A percentile compares a stretch with the other conserved stretches of the same genome.
Conservation (phyloP, 2,113 vertebrate species). For the Sinocyclocheilus maitianheensis region DNA sequence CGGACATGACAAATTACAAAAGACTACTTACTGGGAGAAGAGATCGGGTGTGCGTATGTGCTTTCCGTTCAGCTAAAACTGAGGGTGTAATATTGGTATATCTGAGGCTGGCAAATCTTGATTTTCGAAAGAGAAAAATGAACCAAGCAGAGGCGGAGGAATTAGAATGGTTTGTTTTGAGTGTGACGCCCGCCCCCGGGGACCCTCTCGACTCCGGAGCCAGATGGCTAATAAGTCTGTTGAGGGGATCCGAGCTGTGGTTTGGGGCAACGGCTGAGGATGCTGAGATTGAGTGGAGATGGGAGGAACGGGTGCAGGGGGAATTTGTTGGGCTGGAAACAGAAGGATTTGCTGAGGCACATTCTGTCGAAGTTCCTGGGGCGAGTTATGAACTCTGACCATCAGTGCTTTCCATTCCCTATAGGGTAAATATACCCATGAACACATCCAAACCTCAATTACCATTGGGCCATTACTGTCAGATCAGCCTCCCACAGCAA, state of each 20-base stretch:
- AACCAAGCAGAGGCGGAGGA: not conserved
- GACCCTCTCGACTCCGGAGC: slow-evolving; percentile 27
- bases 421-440: slow-evolving; percentile 4
- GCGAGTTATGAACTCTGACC: slow-evolving; percentile 21
- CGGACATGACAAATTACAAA: slow-evolving; percentile 52
- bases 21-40: slow-evolving; percentile 35
- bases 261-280: slow-evolving; percentile 5
- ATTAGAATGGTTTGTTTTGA: slow-evolving; percentile 47
- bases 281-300: slow-evolving; percentile 34
- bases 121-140: slow-evolving; percentile 21
- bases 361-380: slow-evolving; percentile 12
- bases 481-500: slow-evolving; percentile 2
- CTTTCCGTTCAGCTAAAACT: no score
- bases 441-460: slow-evolving; percentile 14
- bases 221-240: slow-evolving; percentile 57
- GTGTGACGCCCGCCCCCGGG: slow-evolving; percentile 35
- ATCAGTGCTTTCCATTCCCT: slow-evolving; percentile 22
- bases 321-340: slow-evolving; percentile 20
- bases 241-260: slow-evolving; percentile 13
- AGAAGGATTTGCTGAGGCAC: slow-evolving; percentile 28
- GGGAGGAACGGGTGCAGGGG: not conserved
- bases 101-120: slow-evolving; percentile 25
- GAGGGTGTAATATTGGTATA: not conserved
- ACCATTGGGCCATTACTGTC: slow-evolving; percentile 6
- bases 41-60: not conserved